These are phyloP conservation scores for Asobara japonica DNA, from an alignment of 1,140 invertebrate genomes.

Conservation along the genomic window DNA sequence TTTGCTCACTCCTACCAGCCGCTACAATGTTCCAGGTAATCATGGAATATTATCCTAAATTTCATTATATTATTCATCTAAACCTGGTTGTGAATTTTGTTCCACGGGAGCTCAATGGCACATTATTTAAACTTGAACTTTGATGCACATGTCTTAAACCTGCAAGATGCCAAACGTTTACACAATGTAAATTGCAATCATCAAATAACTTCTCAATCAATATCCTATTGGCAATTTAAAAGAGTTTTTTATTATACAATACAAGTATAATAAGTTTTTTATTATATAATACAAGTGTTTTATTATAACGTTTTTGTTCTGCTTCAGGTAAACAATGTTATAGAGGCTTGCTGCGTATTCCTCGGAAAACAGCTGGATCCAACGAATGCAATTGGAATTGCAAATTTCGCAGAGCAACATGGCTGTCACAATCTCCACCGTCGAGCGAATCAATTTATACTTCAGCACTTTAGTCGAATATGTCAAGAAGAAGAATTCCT, in stretches of 20 bases:
- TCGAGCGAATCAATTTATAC: conserved; percentile 90
- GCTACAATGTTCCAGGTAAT: conserved; percentile 93
- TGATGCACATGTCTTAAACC: too few relatives aligned
- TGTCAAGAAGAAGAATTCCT: conserved; percentile 92
- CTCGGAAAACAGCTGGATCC: conserved; percentile 90
- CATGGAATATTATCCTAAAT: conserved; percentile 34
- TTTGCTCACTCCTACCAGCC: conserved; percentile 88
- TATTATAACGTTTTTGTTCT: conserved; percentile 32
- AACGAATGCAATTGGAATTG: conserved; percentile 93
- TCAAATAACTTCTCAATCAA: too few relatives aligned
- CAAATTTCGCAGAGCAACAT: conserved; percentile 91
- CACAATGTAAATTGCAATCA: too few relatives aligned
- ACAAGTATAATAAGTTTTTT: too few relatives aligned
- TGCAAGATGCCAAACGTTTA: too few relatives aligned
- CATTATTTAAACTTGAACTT: too few relatives aligned
- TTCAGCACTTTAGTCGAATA: conserved; percentile 89
- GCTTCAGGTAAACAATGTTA: conserved; percentile 85
- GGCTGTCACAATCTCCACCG: conserved; percentile 84
- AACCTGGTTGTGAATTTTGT: too few relatives aligned
- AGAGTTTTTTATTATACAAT: too few relatives aligned
- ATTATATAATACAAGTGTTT: not conserved
- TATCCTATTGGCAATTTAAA: too few relatives aligned
- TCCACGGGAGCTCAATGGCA: too few relatives aligned
- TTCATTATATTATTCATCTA: not conserved
- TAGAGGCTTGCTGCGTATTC: conserved; percentile 90